These are phyloP conservation scores for Limulus polyphemus DNA, from an alignment of 2,888 invertebrate genomes.

Conservation along the genomic window DNA sequence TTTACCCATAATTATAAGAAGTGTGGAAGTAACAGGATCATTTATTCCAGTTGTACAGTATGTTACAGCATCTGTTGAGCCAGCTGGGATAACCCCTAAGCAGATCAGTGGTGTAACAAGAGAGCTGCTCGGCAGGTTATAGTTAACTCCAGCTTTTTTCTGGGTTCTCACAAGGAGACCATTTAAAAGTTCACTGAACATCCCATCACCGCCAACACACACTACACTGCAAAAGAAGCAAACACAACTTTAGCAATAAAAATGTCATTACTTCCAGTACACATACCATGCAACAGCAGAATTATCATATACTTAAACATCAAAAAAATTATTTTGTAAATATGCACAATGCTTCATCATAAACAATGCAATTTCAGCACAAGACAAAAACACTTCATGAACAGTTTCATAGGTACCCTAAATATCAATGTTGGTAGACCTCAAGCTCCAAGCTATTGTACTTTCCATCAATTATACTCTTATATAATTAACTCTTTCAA, in stretches of 20 bases:
- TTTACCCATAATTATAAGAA: conserved; percentile 61
- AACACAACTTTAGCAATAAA: not conserved
- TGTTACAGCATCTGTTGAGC: conserved; percentile 62
- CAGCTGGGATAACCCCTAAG: conserved; percentile 56
- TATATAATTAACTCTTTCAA: no score
- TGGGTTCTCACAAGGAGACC: conserved; percentile 52
- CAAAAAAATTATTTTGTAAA: no score
- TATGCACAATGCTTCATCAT: not conserved
- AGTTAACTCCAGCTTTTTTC: conserved; percentile 43
- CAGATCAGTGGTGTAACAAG: conserved; percentile 38
- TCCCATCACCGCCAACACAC: conserved; percentile 76
- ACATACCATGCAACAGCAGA: no score
- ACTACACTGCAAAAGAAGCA: conserved; percentile 46
- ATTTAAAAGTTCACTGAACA: conserved; percentile 63
- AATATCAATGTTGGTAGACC: no score
- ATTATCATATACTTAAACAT: no score
- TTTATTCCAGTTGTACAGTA: conserved; percentile 65
- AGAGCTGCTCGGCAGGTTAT: conserved; percentile 42
- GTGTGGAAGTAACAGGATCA: conserved; percentile 63
- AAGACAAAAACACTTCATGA: not conserved
- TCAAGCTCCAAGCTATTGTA: no score
- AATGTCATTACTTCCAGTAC: no score
- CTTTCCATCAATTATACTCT: no score
- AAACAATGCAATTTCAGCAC: not conserved
- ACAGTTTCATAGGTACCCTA: no score